Base-by-base conservation (phyloP, 2,888 invertebrate genomes). In the Volucella bombylans region DNA sequence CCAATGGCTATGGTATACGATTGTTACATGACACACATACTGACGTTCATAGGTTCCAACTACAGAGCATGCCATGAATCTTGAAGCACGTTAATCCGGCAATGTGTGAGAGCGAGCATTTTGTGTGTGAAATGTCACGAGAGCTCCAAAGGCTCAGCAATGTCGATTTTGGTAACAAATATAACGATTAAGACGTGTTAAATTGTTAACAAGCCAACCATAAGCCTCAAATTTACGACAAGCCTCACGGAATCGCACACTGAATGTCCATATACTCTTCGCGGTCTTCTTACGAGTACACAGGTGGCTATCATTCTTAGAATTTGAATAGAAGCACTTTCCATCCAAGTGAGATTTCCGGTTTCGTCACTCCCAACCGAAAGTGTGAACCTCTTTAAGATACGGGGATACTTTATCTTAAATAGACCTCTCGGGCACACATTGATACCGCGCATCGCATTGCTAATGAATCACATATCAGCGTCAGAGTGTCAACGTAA, bases 151-250 rank as follows among this genome's bases (percentile, higher is more conserved):
- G 52, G 72, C 68, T 78, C 72, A 67, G 62, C 67, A 14, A 45
- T 54, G 76, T 68, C 81, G 85, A 81, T 85, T 85, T 85, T 85
- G 80, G 85, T 77, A 72, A 90, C 91, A 90, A 91, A 90, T 91
- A 91, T 91, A 90, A 90, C 90, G 91, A 91, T 91, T 91, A 91
- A 91, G 91, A 91, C 88, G 91, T 91, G 91, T 91, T 91, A 91
- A 91, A 91, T 91, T 91, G 91, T 91, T 91, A 91, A 91, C 91
- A 91, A 91, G 91, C 91, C 90, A 89, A 88, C 90, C 89, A 90
- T 90, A 91, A 91, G 91, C 91, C 89, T 89, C 86, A 89, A 91
- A 91, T 90, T 91, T 90, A 90, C 89, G 91, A 90, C 39, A 14
- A n/a, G 14, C 12, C 72, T 68, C 39, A 38, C 64, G 15, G 43